phyloP scores from a whole-genome alignment of 1,140 invertebrate species.

The Megathymus violae region DNA sequence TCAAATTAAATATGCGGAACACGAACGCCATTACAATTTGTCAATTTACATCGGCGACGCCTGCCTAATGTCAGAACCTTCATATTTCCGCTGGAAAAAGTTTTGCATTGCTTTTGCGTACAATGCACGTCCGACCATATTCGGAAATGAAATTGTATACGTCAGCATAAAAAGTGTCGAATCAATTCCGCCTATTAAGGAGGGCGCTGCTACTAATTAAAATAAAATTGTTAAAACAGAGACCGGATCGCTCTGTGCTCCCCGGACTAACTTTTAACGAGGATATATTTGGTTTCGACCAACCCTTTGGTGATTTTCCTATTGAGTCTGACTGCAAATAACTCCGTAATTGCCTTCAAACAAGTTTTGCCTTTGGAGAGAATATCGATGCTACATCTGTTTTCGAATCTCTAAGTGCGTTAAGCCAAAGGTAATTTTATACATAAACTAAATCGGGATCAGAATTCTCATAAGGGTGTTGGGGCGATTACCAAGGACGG shows the following conservation, averaged over 20 bases:
- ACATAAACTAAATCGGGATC: conserved; percentile 10
- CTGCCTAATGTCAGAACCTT: conserved; percentile 35
- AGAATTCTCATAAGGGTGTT: no score
- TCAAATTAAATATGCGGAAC: conserved; percentile 31
- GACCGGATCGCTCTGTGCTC: conserved; percentile 54
- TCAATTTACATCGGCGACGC: conserved; percentile 29
- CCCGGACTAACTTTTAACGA: conserved; percentile 82
- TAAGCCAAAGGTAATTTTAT: conserved; percentile 27
- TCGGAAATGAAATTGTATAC: conserved; percentile 46
- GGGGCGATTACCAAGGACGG: no score
- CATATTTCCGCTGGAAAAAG: conserved; percentile 34
- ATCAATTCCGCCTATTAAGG: conserved; percentile 70
- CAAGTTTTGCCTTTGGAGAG: conserved; percentile 70
- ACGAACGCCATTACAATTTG: conserved; percentile 29
- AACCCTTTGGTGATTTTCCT: conserved; percentile 81
- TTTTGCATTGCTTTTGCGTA: conserved; percentile 35
- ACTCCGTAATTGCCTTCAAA: conserved; percentile 82
- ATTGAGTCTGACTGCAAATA: conserved; percentile 82
- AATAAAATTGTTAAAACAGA: conserved; percentile 83
- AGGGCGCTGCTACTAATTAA: conserved; percentile 78
- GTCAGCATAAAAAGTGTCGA: conserved; percentile 57
- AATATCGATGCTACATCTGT: conserved; percentile 61
- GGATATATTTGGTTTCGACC: conserved; percentile 81
- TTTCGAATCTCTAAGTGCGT: conserved; percentile 43
- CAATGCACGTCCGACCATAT: conserved; percentile 50